Evolutionary conservation across 2,888 invertebrate genomes (phyloP).

Genomic region (Tuberolachnus salignus): DNA sequence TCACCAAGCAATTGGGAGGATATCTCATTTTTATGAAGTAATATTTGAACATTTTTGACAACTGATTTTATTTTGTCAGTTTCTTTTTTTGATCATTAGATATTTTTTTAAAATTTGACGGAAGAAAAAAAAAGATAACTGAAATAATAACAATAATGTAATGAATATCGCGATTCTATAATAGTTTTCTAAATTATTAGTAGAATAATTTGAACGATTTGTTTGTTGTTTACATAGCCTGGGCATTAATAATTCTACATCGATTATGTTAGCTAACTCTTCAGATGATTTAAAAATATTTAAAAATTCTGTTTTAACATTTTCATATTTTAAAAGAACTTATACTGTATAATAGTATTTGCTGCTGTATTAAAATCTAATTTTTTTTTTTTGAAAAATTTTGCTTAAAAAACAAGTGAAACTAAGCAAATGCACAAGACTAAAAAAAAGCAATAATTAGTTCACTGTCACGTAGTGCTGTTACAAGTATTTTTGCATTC

Average conservation of each 20-base stretch:
- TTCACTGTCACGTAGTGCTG: no score
- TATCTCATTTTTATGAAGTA: no score
- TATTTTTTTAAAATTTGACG: not conserved
- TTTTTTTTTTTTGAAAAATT: not conserved
- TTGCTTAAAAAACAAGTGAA: not conserved
- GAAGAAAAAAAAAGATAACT: conserved; percentile 8
- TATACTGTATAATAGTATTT: not conserved
- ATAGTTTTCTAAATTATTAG: not conserved
- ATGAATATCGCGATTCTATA: not conserved
- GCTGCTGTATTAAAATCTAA: conserved; percentile 3
- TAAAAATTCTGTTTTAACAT: not conserved
- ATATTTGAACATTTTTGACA: no score
- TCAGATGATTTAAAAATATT: not conserved
- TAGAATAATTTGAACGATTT: not conserved
- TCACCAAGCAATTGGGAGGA: no score
- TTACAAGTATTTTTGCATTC: conserved; percentile 21
- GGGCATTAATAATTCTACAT: conserved; percentile 6
- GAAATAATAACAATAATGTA: not conserved
- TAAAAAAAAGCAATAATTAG: conserved; percentile 13
- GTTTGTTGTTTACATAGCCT: no score
- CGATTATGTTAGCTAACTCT: not conserved
- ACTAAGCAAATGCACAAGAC: not conserved
- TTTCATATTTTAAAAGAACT: not conserved
- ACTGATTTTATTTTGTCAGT: no score
- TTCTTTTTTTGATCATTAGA: not conserved